Base-by-base conservation (phyloP, 1,140 invertebrate genomes). In the Melanaphis sacchari region DNA sequence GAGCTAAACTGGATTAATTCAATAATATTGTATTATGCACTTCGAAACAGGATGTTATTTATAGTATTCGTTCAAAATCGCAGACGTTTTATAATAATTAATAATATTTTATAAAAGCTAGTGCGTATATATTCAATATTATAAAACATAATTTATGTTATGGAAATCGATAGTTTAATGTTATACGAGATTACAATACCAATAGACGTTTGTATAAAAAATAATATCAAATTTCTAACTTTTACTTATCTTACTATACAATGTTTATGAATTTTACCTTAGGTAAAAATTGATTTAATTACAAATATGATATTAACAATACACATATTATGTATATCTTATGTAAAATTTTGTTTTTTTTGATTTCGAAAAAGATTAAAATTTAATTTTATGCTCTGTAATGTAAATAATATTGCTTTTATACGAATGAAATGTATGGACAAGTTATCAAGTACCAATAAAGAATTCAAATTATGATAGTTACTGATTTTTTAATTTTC, bases 21-120 rank as follows among this genome's bases (percentile, higher is more conserved):
- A 89, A 40, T 82, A 40, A 40, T 38, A 82, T n/a, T 84, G 40
- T 84, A 84, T 41, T 41, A 46, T 31, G 41, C 26, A 46, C 40
- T 87, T 87, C 15, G 41, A 84, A 84, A 84, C 82, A 40, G 82
- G 82, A 84, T 84, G 82, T 84, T 84, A 84, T 84, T 84, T 84
- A 84, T 84, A 84, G 82, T 40, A 40, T 38, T 84, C 36, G 22
- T 82, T 38, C 8, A 40, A 40, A 38, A 84, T 1, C 8, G 24
- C 41, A 84, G 3, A 84, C 82, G 24, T 84, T 26, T 24, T 40
- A 36, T 40, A 41, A 84, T 41, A 84, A 26, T 5, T 5, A 38
- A 84, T 84, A 38, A 84, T 84, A 82, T 40, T 38, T 15, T 38
- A 84, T 84, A 24, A 40, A 41, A 84, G 31, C 82, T 40, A 84